Base-by-base conservation (phyloP, 2,113 vertebrate species). In the Ranitomeya variabilis region DNA sequence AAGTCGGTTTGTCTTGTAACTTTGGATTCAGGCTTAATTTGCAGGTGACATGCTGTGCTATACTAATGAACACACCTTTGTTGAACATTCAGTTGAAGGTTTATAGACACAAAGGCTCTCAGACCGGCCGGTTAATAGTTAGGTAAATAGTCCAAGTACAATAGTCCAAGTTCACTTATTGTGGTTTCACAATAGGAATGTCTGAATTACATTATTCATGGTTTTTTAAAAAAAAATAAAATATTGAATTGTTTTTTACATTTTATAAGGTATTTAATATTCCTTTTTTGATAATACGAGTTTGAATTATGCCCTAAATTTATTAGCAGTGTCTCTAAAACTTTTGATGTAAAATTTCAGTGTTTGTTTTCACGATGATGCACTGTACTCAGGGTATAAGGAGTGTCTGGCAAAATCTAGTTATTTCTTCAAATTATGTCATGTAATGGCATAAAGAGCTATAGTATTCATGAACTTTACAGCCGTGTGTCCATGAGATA, bases 31-130 rank as follows among this genome's bases (percentile, higher is more conserved):
- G n/a, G 51, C 1, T 19, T 54, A 79, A 0, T 13, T 14, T 71
- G 52, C 21, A 51, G 18, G 60, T 64, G 59, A 82, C 26, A 16
- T 18, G 66, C 11, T 7, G 26, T 31, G 64, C 11, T 7, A 19
- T 18, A 51, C 80, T 66, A 31, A 59, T 45, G 45, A 57, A 52
- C 86, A 88, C 86, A 88, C 86, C 86, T 88, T 82, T 88, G 80
- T 88, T 74, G 73, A 88, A 87, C 21, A 10, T 69, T 23, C 37
- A 52, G 31, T n/a, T 83, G 37, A 45, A 23, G 13, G 51, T 83
- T 67, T 15, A 82, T 59, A n/a, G 52, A 78, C 31, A 2, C 6
- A 14, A 67, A 81, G 31, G 37, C 21, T 66, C 81, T 83, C n/a
- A n/a, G 51, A 52, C 1, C 37, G 14, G 19, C 19, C 7, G 62